These are phyloP conservation scores for Dunckerocampus dactyliophorus DNA, from an alignment of 2,113 vertebrate species.

Conservation along the genomic window DNA sequence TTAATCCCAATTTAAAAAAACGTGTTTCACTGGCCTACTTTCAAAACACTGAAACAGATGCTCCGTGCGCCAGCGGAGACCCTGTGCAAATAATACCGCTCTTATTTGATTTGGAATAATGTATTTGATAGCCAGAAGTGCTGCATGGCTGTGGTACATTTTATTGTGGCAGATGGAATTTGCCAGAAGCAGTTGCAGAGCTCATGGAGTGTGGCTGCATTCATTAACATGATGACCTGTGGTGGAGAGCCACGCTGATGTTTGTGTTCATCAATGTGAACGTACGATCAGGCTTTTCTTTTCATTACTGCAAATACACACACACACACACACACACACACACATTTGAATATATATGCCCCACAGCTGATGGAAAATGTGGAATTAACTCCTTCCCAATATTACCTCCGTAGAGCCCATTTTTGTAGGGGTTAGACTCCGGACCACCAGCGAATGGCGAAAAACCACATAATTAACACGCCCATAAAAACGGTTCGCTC, in stretches of 20 bases:
- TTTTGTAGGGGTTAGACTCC: too few species aligned
- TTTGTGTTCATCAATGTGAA: constrained; percentile 11
- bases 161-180: constrained; percentile 50
- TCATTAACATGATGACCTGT: constrained; percentile 23
- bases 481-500: too few species aligned
- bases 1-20: constrained; percentile 28
- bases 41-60: constrained; percentile 17
- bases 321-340: not conserved
- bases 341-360: constrained; percentile 6
- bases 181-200: constrained; percentile 36
- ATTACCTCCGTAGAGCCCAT: not conserved
- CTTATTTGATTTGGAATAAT: constrained; percentile 56
- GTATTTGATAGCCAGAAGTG: constrained; percentile 58
- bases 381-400: constrained; percentile 6
- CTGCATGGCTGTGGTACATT: constrained; percentile 44
- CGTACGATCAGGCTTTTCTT: constrained; percentile 11
- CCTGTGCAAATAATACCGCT: constrained; percentile 45
- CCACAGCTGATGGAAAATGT: constrained; percentile 18
- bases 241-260: not conserved
- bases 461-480: too few species aligned
- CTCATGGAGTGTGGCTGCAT: constrained; percentile 25
- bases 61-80: constrained; percentile 28
- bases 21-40: constrained; percentile 31
- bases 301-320: constrained; percentile 1
- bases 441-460: too few species aligned